Evolutionary conservation across 2,888 invertebrate species (phyloP).

Genomic region (Plutella xylostella): DNA sequence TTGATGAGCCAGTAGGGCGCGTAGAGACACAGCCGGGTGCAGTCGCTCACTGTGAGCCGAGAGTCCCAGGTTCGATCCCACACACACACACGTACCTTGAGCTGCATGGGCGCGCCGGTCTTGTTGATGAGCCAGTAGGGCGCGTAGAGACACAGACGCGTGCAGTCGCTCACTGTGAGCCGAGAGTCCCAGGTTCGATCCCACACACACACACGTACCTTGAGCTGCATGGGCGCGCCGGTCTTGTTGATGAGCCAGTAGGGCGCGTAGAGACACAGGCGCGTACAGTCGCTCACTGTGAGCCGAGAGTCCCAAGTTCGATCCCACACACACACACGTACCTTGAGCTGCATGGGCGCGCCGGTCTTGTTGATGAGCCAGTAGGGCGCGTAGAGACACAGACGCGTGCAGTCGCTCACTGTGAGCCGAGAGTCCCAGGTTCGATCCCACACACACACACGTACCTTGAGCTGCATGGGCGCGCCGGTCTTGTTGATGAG

Average conservation of each 20-base stretch:
- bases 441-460: neutral
- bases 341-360: slow-evolving; percentile 83
- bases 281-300: too few relatives aligned
- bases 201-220: slow-evolving; percentile 56
- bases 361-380: slow-evolving; percentile 93
- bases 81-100: slow-evolving; percentile 68
- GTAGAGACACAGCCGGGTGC: slow-evolving; percentile 73
- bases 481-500: slow-evolving; percentile 89
- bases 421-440: too few relatives aligned
- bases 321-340: slow-evolving; percentile 26
- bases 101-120: slow-evolving; percentile 83
- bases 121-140: slow-evolving; percentile 93
- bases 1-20: slow-evolving; percentile 92
- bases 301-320: neutral
- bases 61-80: neutral
- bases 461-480: slow-evolving; percentile 82
- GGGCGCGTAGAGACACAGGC: slow-evolving; percentile 79
- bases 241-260: slow-evolving; percentile 94
- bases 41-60: too few relatives aligned
- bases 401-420: slow-evolving; percentile 44
- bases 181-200: neutral
- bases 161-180: too few relatives aligned
- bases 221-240: slow-evolving; percentile 82
- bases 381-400: slow-evolving; percentile 82
- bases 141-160: slow-evolving; percentile 76